These are phyloP conservation scores for Lasiommata megera DNA, from an alignment of 2,888 invertebrate species.

Conservation along the genomic window DNA sequence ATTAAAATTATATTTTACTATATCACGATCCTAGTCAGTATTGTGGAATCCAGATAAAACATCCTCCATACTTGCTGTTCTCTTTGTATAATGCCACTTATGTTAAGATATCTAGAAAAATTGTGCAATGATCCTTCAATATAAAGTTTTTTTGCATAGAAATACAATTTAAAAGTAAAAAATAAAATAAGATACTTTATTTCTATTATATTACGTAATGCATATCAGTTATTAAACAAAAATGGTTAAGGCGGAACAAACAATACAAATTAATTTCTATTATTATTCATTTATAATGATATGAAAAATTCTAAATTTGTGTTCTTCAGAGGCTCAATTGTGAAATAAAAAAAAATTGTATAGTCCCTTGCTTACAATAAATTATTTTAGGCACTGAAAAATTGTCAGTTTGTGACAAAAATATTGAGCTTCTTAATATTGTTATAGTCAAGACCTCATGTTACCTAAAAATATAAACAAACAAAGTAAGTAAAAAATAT, in stretches of 20 bases:
- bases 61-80: no score
- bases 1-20: no score
- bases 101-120: conserved; percentile 16
- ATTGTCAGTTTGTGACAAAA: neutral
- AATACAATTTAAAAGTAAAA: neutral
- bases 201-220: neutral
- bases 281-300: neutral
- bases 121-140: conserved; percentile 22
- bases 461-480: neutral
- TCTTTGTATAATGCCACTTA: neutral
- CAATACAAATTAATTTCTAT: neutral
- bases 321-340: neutral
- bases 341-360: neutral
- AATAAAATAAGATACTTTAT: neutral
- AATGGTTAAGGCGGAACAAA: neutral
- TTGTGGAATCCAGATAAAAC: no score
- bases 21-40: no score
- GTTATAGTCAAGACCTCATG: neutral
- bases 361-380: neutral
- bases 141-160: neutral
- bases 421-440: neutral
- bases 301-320: neutral
- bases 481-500: neutral
- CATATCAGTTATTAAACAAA: neutral
- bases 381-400: neutral